These are phyloP conservation scores for Neosilurus hyrtlii DNA, from an alignment of 2,797 vertebrate species.

Conservation along the genomic window DNA sequence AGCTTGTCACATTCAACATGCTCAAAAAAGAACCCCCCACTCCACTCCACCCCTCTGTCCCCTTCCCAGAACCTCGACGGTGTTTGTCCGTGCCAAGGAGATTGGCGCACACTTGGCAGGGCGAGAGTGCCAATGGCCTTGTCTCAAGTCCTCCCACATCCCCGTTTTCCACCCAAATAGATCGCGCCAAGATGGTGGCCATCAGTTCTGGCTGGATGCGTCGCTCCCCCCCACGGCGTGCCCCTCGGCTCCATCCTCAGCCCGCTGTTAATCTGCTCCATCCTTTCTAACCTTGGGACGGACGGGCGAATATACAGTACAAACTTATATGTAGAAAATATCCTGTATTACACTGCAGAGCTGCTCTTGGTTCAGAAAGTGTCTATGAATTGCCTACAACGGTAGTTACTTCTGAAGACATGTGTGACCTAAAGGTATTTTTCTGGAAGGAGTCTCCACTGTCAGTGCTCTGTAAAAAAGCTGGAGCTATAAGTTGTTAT, in stretches of 20 bases:
- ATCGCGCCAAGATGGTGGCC: constrained; percentile 45
- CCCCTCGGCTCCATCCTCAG: constrained; percentile 34
- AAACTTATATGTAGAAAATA: background rate
- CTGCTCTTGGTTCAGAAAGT: too few species aligned
- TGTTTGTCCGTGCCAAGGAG: constrained; percentile 38
- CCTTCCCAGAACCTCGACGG: constrained; percentile 24
- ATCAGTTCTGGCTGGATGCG: constrained; percentile 42
- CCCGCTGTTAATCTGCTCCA: constrained; percentile 38
- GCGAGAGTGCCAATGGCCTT: constrained; percentile 40
- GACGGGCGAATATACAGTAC: background rate
- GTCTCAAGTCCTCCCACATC: constrained; percentile 39
- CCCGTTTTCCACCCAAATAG: constrained; percentile 42
- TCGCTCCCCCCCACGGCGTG: constrained; percentile 22
- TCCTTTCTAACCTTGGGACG: constrained; percentile 39
- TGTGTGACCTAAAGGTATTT: too few species aligned
- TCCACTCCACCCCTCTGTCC: background rate
- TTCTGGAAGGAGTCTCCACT: too few species aligned
- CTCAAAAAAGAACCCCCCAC: constrained; percentile 13
- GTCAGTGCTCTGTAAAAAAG: too few species aligned
- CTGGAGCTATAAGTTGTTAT: background rate
- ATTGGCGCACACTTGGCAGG: constrained; percentile 42
- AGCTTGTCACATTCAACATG: constrained; percentile 48
- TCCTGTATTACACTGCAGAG: background rate
- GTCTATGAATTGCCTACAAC: too few species aligned
- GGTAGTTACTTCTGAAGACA: too few species aligned